Conservation (phyloP, 1,140 invertebrate species). For the Acyrthosiphon pisum region DNA sequence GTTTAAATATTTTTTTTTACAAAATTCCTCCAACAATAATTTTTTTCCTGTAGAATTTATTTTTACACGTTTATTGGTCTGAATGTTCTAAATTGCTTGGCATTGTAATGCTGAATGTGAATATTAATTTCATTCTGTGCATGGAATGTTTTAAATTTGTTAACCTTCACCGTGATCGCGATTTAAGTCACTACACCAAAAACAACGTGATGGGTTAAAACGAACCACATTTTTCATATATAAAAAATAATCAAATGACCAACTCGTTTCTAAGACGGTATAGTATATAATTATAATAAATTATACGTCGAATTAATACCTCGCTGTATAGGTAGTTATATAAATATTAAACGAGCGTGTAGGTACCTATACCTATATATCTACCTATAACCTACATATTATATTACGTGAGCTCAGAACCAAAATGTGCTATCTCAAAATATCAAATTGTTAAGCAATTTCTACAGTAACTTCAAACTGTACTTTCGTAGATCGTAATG, state of each 20-base stretch:
- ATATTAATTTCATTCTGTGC: neutral
- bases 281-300: no score
- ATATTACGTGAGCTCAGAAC: neutral
- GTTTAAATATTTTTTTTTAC: neutral
- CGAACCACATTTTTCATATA: neutral
- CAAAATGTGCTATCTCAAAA: neutral
- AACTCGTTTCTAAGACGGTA: neutral
- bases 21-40: neutral
- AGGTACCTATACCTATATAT: no score
- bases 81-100: neutral
- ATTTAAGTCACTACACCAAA: neutral
- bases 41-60: neutral
- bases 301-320: neutral
- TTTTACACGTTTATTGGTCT: neutral
- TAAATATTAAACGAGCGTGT: neutral
- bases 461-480: neutral
- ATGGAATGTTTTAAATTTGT: neutral
- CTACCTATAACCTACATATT: neutral
- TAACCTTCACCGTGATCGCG: neutral
- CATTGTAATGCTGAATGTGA: neutral
- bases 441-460: neutral
- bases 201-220: neutral
- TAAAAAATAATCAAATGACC: neutral
- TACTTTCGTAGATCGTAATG: neutral
- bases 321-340: neutral